Percentiles rank a stretch among this genome's conserved stretches.
Conservation (phyloP, 1,140 invertebrate species). For the Zaprionus davidi region DNA sequence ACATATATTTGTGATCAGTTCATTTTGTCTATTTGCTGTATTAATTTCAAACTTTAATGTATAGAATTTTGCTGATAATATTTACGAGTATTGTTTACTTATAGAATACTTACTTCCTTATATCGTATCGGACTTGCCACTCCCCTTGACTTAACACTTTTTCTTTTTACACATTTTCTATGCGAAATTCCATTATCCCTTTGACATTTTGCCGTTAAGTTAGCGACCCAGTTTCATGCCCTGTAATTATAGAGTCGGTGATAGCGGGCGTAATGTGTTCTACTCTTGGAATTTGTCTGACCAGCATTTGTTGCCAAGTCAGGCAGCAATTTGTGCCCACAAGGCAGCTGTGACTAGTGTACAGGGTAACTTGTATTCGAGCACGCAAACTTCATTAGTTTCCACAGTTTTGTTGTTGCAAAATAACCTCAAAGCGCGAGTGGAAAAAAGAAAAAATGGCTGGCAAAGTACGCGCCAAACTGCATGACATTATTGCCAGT, state of each 20-base stretch:
- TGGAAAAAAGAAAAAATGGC: constrained; percentile 29
- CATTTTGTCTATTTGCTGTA: neutral
- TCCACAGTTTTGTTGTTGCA: neutral
- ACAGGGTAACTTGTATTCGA: constrained; percentile 5
- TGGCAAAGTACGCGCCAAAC: constrained; percentile 63
- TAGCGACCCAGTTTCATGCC: constrained; percentile 63
- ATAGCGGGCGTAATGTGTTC: neutral
- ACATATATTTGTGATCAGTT: neutral
- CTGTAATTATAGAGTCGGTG: neutral
- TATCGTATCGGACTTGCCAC: neutral
- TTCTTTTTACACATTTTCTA: constrained; percentile 30
- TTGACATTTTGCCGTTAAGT: constrained; percentile 72
- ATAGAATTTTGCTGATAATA: neutral
- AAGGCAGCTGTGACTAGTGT: neutral
- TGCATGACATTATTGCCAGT: constrained; percentile 75
- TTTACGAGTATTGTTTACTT: neutral
- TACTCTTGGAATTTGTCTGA: neutral
- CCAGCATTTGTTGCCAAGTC: neutral
- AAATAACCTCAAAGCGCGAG: constrained; percentile 22
- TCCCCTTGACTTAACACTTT: neutral
- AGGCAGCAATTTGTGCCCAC: no score
- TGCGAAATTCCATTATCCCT: constrained; percentile 70
- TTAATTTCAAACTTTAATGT: neutral
- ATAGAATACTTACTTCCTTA: neutral
- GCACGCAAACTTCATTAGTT: neutral